A percentile compares a stretch with the other conserved stretches of the same genome.
Evolutionary conservation across 2,888 invertebrate genomes (phyloP).

Genomic region (Mycalesis mineus): DNA sequence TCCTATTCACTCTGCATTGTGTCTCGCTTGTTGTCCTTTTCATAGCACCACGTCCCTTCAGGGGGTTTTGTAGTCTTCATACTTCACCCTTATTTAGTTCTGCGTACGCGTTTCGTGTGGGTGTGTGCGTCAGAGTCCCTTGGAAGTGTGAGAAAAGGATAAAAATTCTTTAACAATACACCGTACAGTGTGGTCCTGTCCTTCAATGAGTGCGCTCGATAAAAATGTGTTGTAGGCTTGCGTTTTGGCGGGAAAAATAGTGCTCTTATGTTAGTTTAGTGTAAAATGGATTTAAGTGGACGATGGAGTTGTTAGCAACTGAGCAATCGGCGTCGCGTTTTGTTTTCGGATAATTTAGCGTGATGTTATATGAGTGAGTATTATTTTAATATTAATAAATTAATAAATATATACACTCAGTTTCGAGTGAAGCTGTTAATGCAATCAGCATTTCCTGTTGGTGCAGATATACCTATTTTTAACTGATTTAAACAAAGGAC

Average conservation of each 20-base stretch:
- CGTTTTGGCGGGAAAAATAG: conserved; percentile 62
- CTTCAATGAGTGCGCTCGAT: conserved; percentile 48
- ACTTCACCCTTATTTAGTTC: conserved; percentile 58
- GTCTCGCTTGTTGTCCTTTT: conserved; percentile 45
- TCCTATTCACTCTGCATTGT: conserved; percentile 47
- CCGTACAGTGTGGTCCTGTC: conserved; percentile 50
- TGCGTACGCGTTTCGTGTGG: conserved; percentile 55
- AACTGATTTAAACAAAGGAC: too few species aligned
- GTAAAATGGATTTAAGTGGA: conserved; percentile 38
- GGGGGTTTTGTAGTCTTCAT: conserved; percentile 57
- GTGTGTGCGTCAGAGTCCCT: conserved; percentile 48
- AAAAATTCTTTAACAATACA: conserved; percentile 38
- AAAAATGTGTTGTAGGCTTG: conserved; percentile 43
- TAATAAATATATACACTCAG: background rate
- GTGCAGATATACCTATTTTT: too few species aligned
- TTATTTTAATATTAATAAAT: background rate
- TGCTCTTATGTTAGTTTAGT: conserved; percentile 27
- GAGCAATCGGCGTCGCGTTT: conserved; percentile 32
- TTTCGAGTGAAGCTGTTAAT: background rate
- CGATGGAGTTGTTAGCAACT: conserved; percentile 46
- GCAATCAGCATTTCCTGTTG: too few species aligned
- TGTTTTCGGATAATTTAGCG: conserved; percentile 51
- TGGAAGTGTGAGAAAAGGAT: conserved; percentile 38
- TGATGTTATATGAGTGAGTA: conserved; percentile 69
- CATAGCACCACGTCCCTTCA: conserved; percentile 47